A percentile compares a stretch with the other conserved stretches of the same genome.
Conservation (phyloP, 2,797 vertebrate species). For the Falco naumanni region DNA sequence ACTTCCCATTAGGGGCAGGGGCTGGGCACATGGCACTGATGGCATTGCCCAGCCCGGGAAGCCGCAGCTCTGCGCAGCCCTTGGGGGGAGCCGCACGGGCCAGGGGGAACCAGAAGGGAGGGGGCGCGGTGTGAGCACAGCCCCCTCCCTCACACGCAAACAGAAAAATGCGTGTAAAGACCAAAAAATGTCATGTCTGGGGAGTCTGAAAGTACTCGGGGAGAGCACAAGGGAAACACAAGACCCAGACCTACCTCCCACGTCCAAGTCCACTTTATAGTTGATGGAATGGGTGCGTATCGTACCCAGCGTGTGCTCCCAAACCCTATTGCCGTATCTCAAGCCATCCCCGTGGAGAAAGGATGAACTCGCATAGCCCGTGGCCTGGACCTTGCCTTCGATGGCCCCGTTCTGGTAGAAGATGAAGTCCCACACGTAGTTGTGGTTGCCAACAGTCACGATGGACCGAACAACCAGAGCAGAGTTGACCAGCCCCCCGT, state of each 20-base stretch:
- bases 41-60: background rate
- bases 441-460: slow-evolving; percentile 72
- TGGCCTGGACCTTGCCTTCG: slow-evolving; percentile 75
- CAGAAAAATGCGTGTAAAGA: background rate
- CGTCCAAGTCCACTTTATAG: slow-evolving; percentile 64
- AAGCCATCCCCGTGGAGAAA: slow-evolving; percentile 58
- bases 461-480: slow-evolving; percentile 77
- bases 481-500: slow-evolving; percentile 71
- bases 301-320: slow-evolving; percentile 71
- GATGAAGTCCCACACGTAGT: slow-evolving; percentile 79
- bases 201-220: background rate
- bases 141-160: fast-evolving
- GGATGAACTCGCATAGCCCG: slow-evolving; percentile 70
- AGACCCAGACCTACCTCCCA: slow-evolving; percentile 74
- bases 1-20: background rate
- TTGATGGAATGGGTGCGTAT: slow-evolving; percentile 66
- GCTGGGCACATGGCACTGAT: fast-evolving
- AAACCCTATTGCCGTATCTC: slow-evolving; percentile 72
- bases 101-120: background rate
- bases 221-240: background rate
- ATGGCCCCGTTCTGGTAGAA: slow-evolving; percentile 78
- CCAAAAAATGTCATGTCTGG: fast-evolving
- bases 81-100: fast-evolving
- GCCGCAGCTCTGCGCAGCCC: background rate
- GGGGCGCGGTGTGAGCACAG: background rate